Evolutionary conservation across 2,797 vertebrate species (phyloP).

Genomic region (Chaetophractus vellerosus): DNA sequence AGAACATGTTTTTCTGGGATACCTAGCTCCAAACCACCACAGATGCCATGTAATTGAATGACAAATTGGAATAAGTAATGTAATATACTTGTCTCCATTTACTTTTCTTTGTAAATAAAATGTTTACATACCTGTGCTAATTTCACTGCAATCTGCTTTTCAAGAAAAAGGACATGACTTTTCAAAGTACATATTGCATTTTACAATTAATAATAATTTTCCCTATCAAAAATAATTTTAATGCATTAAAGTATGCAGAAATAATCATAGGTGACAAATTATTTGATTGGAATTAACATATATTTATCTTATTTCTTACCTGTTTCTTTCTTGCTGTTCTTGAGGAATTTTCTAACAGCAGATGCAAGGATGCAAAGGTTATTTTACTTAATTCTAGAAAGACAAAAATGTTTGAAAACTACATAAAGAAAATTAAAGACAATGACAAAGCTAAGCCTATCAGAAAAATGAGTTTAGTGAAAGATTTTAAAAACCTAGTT

Average conservation of each 20-base stretch:
- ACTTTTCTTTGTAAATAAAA: not conserved
- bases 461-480: not conserved
- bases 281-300: not conserved
- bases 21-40: no score
- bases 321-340: not conserved
- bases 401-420: not conserved
- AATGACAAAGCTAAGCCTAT: not conserved
- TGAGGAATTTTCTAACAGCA: not conserved
- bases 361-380: not conserved
- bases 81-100: not conserved
- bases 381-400: not conserved
- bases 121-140: not conserved
- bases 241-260: not conserved
- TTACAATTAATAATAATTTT: not conserved
- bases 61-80: no score
- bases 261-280: constrained; percentile 2
- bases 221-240: not conserved
- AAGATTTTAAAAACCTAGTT: not conserved
- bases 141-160: not conserved
- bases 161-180: not conserved
- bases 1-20: no score
- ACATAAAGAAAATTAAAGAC: not conserved
- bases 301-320: not conserved
- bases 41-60: no score
- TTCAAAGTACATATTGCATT: not conserved